Evolutionary conservation across 2,797 vertebrate species (phyloP).

Genomic region (Epinephelus awoara): DNA sequence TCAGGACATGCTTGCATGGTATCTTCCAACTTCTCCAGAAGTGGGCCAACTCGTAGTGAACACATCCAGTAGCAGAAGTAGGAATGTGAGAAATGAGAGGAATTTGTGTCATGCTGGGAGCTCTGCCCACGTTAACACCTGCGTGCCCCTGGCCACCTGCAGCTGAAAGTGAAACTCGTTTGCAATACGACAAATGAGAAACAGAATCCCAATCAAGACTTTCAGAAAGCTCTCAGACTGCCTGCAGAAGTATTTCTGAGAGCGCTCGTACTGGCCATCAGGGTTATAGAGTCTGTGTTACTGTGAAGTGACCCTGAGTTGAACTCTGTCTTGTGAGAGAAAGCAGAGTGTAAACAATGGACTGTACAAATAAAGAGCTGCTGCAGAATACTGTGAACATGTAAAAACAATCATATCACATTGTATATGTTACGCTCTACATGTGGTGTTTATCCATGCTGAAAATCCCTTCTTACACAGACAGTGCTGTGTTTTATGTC

Average conservation of each 20-base stretch:
- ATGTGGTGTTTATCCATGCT: not conserved
- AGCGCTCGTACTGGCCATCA: not conserved
- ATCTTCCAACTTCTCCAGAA: not conserved
- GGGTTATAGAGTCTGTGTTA: not conserved
- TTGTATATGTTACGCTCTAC: not conserved
- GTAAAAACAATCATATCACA: not conserved
- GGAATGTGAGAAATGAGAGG: slow-evolving; percentile 4
- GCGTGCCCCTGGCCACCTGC: not conserved
- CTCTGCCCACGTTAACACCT: not conserved
- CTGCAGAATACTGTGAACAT: not conserved
- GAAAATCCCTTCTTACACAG: not conserved
- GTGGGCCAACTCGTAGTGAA: accelerated
- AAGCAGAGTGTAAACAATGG: not conserved
- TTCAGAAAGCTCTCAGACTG: not conserved
- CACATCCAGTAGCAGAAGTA: not conserved
- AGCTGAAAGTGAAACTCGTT: not conserved
- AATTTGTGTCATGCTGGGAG: not conserved
- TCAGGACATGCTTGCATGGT: no score
- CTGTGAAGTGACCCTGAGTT: slow-evolving; percentile 1
- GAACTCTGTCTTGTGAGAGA: slow-evolving; percentile 15
- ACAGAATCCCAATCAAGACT: not conserved
- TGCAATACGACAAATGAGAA: not conserved
- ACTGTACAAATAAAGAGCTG: not conserved
- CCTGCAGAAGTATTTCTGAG: not conserved
- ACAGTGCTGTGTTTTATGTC: not conserved